Evolutionary conservation across 2,888 invertebrate species (phyloP), one percentile per base, ranked within the genome.

Genomic region (Acholoe squamosa): DNA sequence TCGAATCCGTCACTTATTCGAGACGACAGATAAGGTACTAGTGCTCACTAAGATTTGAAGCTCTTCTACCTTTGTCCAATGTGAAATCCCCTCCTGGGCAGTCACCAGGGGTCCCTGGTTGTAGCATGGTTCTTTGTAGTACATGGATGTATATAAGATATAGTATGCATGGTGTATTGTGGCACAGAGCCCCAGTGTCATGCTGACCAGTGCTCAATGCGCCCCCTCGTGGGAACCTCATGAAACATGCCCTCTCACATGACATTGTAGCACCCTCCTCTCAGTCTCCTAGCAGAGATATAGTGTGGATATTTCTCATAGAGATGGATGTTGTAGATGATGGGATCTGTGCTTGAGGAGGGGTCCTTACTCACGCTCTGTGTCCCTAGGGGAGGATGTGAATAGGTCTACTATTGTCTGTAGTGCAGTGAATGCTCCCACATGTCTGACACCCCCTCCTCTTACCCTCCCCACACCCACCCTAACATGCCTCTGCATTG

Each of bases 181-280:
- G 43, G 43, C 10, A 43, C 43, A 43, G 43, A 10, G 43, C 3
- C 43, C 43, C 43, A 43, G 43, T 43, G 43, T 43, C n/a, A 43
- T 3, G 61, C 61, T 61, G 61, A 61, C 61, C 61, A n/a, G 3
- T 61, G n/a, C 61, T 61, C 61, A n/a, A 7, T 7, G n/a, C 61
- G 61, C 61, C 61, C 61, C 19, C 61, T 61, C 19, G 61, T 61
- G 61, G 61, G n/a, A 61, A 19, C 1, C 3, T 3, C 61, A 0
- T 61, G 61, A 61, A 61, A n/a, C 61, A 61, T 19, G 61, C 61
- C 61, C 43, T 61, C 1, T 61, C 61, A n/a, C 61, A 61, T n/a
- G 61, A n/a, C 61, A 61, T 61, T 7, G 61, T 7, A 7, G 19
- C 61, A 61, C 61, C 14, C n/a, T 61, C 61, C 61, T n/a, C 54